Conservation (phyloP, 2,888 invertebrate genomes). For the Mayetiola destructor region DNA sequence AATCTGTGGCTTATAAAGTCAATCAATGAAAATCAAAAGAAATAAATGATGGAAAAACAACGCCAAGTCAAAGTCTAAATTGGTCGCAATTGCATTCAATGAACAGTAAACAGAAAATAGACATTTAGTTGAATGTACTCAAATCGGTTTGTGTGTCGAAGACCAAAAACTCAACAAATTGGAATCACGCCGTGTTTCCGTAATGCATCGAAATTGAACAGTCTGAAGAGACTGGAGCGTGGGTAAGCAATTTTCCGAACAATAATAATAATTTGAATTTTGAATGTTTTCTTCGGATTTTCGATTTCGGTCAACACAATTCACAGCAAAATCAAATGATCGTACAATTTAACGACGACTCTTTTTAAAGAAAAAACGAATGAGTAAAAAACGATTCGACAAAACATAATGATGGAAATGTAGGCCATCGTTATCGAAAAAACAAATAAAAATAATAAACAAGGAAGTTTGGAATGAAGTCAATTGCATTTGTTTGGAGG, state of each 20-base stretch:
- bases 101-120: too few species aligned
- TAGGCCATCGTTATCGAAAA: too few species aligned
- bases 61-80: too few species aligned
- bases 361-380: too few species aligned
- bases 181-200: conserved; percentile 7
- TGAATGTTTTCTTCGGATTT: not conserved
- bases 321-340: not conserved
- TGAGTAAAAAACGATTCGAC: too few species aligned
- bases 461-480: not conserved
- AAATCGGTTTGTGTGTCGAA: not conserved
- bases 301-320: conserved; percentile 3
- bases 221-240: not conserved
- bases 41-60: not conserved
- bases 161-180: not conserved
- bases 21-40: not conserved
- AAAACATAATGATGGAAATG: too few species aligned
- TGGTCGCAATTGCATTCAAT: too few species aligned
- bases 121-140: too few species aligned
- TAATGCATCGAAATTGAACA: not conserved
- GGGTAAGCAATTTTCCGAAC: not conserved
- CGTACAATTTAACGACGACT: too few species aligned
- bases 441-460: too few species aligned
- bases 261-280: too few species aligned
- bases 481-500: conserved; percentile 2
- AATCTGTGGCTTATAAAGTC: conserved; percentile 9